Conservation (phyloP, 2,888 invertebrate genomes). For the Aplocera efformata region DNA sequence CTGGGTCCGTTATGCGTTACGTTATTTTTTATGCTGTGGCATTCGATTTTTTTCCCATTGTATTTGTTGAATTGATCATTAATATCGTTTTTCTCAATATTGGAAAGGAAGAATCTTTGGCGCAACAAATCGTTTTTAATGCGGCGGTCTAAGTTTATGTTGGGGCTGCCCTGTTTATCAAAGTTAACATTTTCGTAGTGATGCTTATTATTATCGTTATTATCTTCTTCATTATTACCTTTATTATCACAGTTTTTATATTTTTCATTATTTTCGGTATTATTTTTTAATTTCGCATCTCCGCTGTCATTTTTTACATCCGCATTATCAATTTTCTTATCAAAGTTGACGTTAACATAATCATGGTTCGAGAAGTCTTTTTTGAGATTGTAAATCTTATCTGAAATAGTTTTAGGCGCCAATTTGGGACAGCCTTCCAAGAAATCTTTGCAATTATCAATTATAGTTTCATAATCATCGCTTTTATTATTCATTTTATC, state of each 20-base stretch:
- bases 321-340: constrained; percentile 13
- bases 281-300: constrained; percentile 8
- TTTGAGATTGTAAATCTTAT: constrained; percentile 70
- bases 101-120: constrained; percentile 55
- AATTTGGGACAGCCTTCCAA: constrained; percentile 44
- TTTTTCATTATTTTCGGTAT: constrained; percentile 3
- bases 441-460: constrained; percentile 34
- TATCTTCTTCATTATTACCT: constrained; percentile 5
- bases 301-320: constrained; percentile 5
- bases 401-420: constrained; percentile 57
- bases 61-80: constrained; percentile 59
- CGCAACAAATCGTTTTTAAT: constrained; percentile 63
- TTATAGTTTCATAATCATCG: constrained; percentile 27
- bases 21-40: constrained; percentile 67
- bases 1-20: constrained; percentile 60
- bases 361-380: constrained; percentile 67
- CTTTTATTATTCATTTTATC: constrained; percentile 19
- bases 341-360: constrained; percentile 60
- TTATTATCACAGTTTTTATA: constrained; percentile 9
- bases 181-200: constrained; percentile 35
- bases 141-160: constrained; percentile 42
- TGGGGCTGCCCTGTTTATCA: constrained; percentile 27
- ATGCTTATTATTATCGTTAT: constrained; percentile 11
- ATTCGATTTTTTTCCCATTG: constrained; percentile 65
- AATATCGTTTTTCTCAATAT: constrained; percentile 57